A percentile compares a stretch with the other conserved stretches of the same genome.
These are phyloP conservation scores for Dinothrombium tinctorium DNA, from an alignment of 1,140 invertebrate species.

Conservation along the genomic window DNA sequence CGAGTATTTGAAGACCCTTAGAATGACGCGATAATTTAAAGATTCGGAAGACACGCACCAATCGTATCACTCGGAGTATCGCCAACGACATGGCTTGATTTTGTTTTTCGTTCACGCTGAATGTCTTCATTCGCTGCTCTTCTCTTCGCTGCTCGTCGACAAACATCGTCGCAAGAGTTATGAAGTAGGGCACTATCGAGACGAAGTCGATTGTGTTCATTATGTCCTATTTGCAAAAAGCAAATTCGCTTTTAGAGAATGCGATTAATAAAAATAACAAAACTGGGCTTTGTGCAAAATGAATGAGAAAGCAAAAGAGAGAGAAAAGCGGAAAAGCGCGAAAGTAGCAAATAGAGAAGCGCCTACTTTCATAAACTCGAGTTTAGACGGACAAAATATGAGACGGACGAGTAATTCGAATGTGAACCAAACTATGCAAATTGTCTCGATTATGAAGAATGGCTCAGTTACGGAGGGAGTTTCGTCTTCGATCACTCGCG, in stretches of 20 bases:
- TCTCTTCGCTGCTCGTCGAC: neutral
- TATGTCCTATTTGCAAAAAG: constrained; percentile 91
- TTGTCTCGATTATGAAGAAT: constrained; percentile 65
- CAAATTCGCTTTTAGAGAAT: no score
- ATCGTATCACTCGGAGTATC: constrained; percentile 84
- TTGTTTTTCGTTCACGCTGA: no score
- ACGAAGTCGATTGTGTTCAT: constrained; percentile 99
- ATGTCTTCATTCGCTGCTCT: no score
- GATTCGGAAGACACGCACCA: constrained; percentile 94
- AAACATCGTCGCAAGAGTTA: constrained; percentile 90
- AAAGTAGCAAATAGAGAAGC: no score
- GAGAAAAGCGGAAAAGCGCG: no score
- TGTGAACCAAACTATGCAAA: constrained; percentile 61
- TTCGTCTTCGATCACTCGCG: constrained; percentile 81
- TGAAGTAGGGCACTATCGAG: constrained; percentile 98
- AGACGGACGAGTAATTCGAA: constrained; percentile 96
- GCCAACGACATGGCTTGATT: constrained; percentile 70
- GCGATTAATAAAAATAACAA: no score
- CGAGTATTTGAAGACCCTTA: constrained; percentile 83
- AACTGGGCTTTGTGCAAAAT: no score
- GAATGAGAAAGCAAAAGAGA: neutral
- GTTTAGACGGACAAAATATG: constrained; percentile 89
- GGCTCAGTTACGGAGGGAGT: constrained; percentile 86
- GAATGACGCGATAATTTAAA: constrained; percentile 95
- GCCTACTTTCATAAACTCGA: constrained; percentile 66